These are phyloP conservation scores for Petrocephalus schoutedeni DNA, from an alignment of 2,797 vertebrate genomes.

Conservation along the genomic window DNA sequence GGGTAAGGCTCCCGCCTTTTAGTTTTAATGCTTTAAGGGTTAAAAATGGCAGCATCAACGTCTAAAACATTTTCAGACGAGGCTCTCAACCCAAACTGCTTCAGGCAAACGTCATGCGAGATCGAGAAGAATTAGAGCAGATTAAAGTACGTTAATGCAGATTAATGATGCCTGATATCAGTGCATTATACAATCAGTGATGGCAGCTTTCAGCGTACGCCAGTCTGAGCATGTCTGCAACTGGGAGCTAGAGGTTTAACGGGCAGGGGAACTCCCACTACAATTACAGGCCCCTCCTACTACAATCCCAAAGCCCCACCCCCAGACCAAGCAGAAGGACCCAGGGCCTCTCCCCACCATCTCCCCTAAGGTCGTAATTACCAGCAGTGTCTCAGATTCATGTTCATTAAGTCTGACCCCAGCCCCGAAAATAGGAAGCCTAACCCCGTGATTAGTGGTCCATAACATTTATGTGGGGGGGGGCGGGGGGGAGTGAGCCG, in stretches of 20 bases:
- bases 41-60: neutral
- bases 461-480: constrained; percentile 25
- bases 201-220: neutral
- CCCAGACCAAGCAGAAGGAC: neutral
- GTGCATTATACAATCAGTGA: neutral
- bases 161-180: neutral
- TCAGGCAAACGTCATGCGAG: neutral
- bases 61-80: neutral
- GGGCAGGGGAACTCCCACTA: neutral
- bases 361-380: constrained; percentile 37
- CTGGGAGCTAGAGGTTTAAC: neutral
- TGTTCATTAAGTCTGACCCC: constrained; percentile 57
- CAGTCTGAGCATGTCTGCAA: neutral
- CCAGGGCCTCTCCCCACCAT: neutral
- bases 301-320: neutral
- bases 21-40: too few relatives aligned
- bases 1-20: neutral
- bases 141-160: neutral
- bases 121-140: neutral
- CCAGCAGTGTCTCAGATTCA: constrained; percentile 48
- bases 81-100: neutral
- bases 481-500: neutral
- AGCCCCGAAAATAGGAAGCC: constrained; percentile 46
- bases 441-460: constrained; percentile 48
- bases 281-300: neutral